phyloP scores from a whole-genome alignment of 1,140 invertebrate species.

The Anthonomus grandis region DNA sequence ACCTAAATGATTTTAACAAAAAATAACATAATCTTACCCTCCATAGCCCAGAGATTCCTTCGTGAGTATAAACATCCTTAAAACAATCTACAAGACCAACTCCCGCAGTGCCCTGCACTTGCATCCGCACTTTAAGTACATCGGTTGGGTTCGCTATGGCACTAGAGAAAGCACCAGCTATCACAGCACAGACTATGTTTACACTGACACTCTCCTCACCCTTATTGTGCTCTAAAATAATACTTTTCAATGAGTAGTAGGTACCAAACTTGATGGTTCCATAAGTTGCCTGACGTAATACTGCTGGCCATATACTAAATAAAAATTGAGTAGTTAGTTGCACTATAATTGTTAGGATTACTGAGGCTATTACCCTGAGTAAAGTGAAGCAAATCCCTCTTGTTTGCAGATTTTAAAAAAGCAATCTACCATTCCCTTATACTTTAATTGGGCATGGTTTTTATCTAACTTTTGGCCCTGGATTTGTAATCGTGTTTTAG shows the following conservation, averaged over 20 bases:
- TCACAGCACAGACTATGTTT: conserved; percentile 82
- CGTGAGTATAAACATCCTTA: conserved; percentile 70
- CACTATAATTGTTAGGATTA: too few species aligned
- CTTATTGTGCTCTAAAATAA: conserved; percentile 60
- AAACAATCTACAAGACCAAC: conserved; percentile 71
- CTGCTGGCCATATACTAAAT: conserved; percentile 85
- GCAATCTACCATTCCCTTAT: conserved; percentile 90
- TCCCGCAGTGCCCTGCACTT: conserved; percentile 60
- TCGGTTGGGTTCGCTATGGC: conserved; percentile 98
- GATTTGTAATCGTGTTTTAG: conserved; percentile 93
- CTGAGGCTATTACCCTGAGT: conserved; percentile 85
- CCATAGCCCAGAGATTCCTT: conserved; percentile 83
- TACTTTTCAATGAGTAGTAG: conserved; percentile 85
- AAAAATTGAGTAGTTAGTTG: too few species aligned
- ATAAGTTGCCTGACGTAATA: conserved; percentile 90
- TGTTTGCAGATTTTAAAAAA: conserved; percentile 77
- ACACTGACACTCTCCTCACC: conserved; percentile 68
- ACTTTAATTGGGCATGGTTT: conserved; percentile 71
- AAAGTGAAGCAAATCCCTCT: conserved; percentile 75
- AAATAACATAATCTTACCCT: conserved; percentile 65
- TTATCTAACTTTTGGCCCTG: conserved; percentile 86
- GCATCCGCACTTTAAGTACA: conserved; percentile 96
- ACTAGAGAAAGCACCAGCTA: conserved; percentile 83
- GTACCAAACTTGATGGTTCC: conserved; percentile 96
- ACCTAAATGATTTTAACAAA: too few species aligned